phyloP scores from a whole-genome alignment of 2,797 vertebrate genomes.

The Crenichthys baileyi region DNA sequence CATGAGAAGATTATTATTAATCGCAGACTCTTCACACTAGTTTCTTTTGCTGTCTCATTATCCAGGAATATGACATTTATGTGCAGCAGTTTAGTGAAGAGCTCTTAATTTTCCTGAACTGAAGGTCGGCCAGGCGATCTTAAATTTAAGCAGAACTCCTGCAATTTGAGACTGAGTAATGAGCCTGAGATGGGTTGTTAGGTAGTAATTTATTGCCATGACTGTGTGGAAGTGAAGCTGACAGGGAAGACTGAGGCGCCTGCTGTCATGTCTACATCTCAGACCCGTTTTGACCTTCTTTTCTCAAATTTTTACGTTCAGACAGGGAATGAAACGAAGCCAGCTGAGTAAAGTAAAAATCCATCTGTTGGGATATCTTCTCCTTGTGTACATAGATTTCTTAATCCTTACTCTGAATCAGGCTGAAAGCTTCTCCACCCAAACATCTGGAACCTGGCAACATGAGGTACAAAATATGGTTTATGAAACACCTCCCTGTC shows the following conservation, averaged over 20 bases:
- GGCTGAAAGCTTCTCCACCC: slow-evolving; percentile 24
- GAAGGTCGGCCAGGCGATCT: slow-evolving; percentile 39
- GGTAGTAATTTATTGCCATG: slow-evolving; percentile 58
- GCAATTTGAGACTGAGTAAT: slow-evolving; percentile 64
- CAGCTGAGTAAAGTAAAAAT: slow-evolving; percentile 15
- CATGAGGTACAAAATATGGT: slow-evolving; percentile 28
- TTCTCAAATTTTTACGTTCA: slow-evolving; percentile 17
- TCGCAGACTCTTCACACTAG: background rate
- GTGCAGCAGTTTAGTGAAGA: slow-evolving; percentile 41
- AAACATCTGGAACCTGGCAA: slow-evolving; percentile 52
- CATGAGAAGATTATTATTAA: slow-evolving; percentile 59
- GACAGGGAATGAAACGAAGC: slow-evolving; percentile 25
- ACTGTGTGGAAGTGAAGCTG: slow-evolving; percentile 53
- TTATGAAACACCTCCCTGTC: slow-evolving; percentile 68
- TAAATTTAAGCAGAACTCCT: slow-evolving; percentile 57
- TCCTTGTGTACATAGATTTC: slow-evolving; percentile 19
- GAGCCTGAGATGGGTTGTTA: slow-evolving; percentile 62
- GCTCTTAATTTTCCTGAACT: slow-evolving; percentile 32
- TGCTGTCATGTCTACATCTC: slow-evolving; percentile 33
- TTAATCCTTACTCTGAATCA: slow-evolving; percentile 27
- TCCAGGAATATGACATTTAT: slow-evolving; percentile 58
- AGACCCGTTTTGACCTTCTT: slow-evolving; percentile 10
- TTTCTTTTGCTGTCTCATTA: slow-evolving; percentile 21
- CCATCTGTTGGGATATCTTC: slow-evolving; percentile 21
- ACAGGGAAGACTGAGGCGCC: slow-evolving; percentile 36